Base-by-base conservation (phyloP, 2,888 invertebrate species). In the Tupiocoris notatus region DNA sequence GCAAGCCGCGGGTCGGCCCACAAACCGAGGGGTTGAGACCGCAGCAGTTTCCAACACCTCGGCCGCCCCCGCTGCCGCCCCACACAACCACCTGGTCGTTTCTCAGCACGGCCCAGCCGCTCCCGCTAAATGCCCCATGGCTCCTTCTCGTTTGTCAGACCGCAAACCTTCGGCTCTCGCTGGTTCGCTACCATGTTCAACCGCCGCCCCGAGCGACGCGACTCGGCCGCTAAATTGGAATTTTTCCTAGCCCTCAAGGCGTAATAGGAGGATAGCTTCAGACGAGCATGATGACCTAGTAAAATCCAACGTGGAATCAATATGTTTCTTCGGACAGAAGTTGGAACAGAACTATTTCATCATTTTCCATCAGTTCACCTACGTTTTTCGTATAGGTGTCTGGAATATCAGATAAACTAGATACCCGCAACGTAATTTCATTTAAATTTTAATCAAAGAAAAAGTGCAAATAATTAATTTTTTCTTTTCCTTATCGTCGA, bases 81-180 rank as follows among this genome's bases (percentile, higher is more conserved):
- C 64, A 21, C 12, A 2, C 23, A 1, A 22, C 18, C 62, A 16
- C 62, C 2, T 12, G 20, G 21, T 1, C 62, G 12, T 17, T 18
- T n/a, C n/a, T n/a, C 12, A 62, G 17, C 17, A 64, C 20, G 39
- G n/a, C 9, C 67, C 56, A n/a, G 22, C 17, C 67, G 67, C 57
- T 56, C 56, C 18, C 67, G 56, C 57, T 54, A 57, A 56, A 67
- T 57, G 18, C 56, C 56, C 67, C 67, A 56, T 23, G 21, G 54
- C 67, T 3, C n/a, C 67, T 18, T 54, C 65, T 65, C 25, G 6
- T 18, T 39, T 24, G 18, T 17, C 65, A 17, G 22, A 16, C 22
- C 67, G 58, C 59, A 24, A 24, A 23, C 70, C 70, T 70, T 58
- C 23, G 59, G 23, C 59, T 57, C 39, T 24, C 22, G 54, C 23